These are phyloP conservation scores for Anastrepha obliqua DNA, from an alignment of 1,140 invertebrate species.

Conservation along the genomic window DNA sequence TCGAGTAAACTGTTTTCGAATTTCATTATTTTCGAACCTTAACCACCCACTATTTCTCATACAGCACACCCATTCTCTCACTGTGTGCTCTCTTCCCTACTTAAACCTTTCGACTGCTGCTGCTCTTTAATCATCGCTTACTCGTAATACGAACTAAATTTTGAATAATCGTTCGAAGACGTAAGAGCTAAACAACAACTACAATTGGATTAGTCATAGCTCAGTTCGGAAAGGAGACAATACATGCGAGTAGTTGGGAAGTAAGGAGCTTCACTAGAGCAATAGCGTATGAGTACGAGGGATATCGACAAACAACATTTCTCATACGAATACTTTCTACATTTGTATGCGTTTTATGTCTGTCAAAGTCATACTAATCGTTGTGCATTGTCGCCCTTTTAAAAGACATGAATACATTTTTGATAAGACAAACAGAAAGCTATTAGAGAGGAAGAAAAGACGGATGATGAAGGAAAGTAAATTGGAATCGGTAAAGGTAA, in stretches of 20 bases:
- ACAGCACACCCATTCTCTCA: background rate
- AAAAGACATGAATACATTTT: constrained; percentile 22
- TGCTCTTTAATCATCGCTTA: constrained; percentile 32
- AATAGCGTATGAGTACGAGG: background rate
- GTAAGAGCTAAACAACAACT: constrained; percentile 35
- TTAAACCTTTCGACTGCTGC: background rate
- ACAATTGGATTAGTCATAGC: constrained; percentile 54
- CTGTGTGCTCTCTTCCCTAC: background rate
- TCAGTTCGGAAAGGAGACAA: background rate
- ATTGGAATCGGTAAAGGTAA: background rate
- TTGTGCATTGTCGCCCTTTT: constrained; percentile 9
- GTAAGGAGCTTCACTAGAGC: background rate
- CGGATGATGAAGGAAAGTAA: background rate
- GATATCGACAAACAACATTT: background rate
- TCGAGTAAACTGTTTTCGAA: background rate
- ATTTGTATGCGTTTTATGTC: constrained; percentile 22
- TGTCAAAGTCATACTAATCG: constrained; percentile 41
- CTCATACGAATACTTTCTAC: background rate
- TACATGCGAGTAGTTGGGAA: background rate
- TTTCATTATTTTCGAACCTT: background rate
- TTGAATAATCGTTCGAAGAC: background rate
- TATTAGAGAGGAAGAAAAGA: background rate
- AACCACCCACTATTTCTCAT: background rate
- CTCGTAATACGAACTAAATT: background rate
- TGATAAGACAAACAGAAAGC: background rate